phyloP scores from a whole-genome alignment of 2,888 invertebrate genomes.

The Platycheirus rosarum region DNA sequence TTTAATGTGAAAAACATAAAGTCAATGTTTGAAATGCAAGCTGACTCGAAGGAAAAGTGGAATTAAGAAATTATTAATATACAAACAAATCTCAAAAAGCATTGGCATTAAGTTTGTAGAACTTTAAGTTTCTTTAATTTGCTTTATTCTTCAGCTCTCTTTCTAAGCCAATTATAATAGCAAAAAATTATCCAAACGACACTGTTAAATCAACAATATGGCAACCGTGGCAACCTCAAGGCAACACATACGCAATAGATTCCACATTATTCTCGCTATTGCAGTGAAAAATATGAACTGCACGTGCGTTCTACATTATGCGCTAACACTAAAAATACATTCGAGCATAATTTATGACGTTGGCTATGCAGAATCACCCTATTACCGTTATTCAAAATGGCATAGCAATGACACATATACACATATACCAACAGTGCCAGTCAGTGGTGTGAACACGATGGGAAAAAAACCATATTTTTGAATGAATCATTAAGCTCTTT shows the following conservation, averaged over 20 bases:
- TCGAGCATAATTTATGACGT: constrained; percentile 7
- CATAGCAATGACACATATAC: constrained; percentile 12
- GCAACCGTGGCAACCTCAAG: background rate
- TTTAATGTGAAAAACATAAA: too few relatives aligned
- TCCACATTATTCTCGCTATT: background rate
- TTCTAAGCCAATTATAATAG: too few relatives aligned
- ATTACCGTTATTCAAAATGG: constrained; percentile 13
- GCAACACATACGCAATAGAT: background rate
- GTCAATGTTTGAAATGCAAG: too few relatives aligned
- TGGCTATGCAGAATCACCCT: background rate
- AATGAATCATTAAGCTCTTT: constrained; percentile 36
- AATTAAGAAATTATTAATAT: too few relatives aligned
- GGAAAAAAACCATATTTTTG: background rate
- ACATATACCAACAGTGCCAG: background rate
- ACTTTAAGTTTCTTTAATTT: too few relatives aligned
- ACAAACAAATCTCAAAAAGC: too few relatives aligned
- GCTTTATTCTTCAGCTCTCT: too few relatives aligned
- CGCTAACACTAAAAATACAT: background rate
- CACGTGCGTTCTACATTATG: constrained; percentile 4
- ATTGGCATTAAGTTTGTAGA: too few relatives aligned
- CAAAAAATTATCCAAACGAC: too few relatives aligned
- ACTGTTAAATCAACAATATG: too few relatives aligned
- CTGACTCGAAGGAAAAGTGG: too few relatives aligned
- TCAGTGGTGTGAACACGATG: background rate
- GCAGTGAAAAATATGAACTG: background rate